Evolutionary conservation across 2,113 vertebrate genomes (phyloP), one percentile per base, ranked within the genome.

Genomic region (Siniperca chuatsi): DNA sequence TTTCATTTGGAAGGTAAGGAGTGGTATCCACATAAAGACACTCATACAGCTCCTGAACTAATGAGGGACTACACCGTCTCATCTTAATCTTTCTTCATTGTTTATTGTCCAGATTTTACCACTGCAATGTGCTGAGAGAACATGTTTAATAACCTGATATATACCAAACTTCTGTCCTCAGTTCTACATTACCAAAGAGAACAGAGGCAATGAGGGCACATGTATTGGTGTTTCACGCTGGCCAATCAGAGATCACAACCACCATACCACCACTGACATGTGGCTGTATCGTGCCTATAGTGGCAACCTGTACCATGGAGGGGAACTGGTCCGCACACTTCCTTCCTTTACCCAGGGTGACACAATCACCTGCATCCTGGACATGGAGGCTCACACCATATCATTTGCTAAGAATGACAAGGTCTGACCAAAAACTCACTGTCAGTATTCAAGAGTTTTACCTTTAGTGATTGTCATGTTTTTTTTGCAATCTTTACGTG

Each of bases 241-340:
- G 96, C 96, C 96, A 2, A 91, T 97, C 68, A 92, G 93, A 54
- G 96, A 97, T 91, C 96, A 95, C 90, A 96, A 96, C 93, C 96
- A 96, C 82, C 96, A 96, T 25, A 97, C 96, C 81, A 97, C 96
- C 83, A 96, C 95, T 0, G 96, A 97, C 89, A 96, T 97, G 96
- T 97, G 96, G 96, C 91, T 97, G 78, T 97, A 97, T 84, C 95
- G 96, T 0, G 96, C 96, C 40, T 96, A 97, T 75, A 97, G 96
- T n/a, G 96, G 96, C 25, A 96, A 96, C 84, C 92, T 97, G 73
- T 97, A 97, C 85, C 96, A 97, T 4, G 94, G 95, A 15, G 96
- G 96, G 2, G 96, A 97, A 42, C 93, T 96, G 81, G 93, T 94
- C n/a, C 94, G 95, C 29, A 94, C 94, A 0, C 92, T 96, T 87